phyloP scores from a whole-genome alignment of 2,797 vertebrate species.

The Centropyge bicolor region DNA sequence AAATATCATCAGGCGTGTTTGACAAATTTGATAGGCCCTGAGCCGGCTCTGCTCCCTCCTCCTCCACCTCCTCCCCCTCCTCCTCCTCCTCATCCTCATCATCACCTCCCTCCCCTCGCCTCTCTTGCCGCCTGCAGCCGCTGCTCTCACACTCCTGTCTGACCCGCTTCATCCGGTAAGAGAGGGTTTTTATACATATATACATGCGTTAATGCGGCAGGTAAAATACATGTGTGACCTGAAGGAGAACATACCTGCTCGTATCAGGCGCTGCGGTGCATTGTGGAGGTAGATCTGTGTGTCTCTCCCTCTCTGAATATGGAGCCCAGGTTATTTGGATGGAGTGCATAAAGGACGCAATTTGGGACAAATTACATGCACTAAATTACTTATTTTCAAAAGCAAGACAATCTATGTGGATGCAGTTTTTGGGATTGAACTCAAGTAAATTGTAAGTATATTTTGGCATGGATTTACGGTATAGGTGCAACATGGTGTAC shows the following conservation, averaged over 20 bases:
- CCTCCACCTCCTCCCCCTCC: conserved; percentile 55
- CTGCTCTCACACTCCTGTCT: conserved; percentile 59
- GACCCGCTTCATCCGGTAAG: conserved; percentile 65
- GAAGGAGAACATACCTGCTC: no score
- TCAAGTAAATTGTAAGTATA: conserved; percentile 37
- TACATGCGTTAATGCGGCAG: neutral
- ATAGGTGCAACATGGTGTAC: neutral
- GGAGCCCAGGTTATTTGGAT: conserved; percentile 28
- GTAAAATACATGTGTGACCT: neutral
- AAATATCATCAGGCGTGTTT: conserved; percentile 56
- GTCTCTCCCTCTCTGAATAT: conserved; percentile 19
- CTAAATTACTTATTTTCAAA: neutral
- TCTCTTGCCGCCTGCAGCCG: conserved; percentile 56
- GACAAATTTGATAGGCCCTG: conserved; percentile 72
- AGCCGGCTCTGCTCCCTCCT: conserved; percentile 61
- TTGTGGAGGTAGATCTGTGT: conserved; percentile 1
- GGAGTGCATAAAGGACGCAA: conserved; percentile 4
- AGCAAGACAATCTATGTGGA: conserved; percentile 3
- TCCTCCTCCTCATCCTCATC: conserved; percentile 40
- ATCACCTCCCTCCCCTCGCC: conserved; percentile 32
- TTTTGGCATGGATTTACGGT: neutral
- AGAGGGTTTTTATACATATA: conserved; percentile 25
- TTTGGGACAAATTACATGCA: conserved; percentile 11
- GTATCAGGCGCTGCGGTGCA: neutral
- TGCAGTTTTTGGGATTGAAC: conserved; percentile 9